Percentiles rank a stretch among this genome's conserved stretches.
phyloP scores from a whole-genome alignment of 2,113 vertebrate species.

The Piprites chloris region DNA sequence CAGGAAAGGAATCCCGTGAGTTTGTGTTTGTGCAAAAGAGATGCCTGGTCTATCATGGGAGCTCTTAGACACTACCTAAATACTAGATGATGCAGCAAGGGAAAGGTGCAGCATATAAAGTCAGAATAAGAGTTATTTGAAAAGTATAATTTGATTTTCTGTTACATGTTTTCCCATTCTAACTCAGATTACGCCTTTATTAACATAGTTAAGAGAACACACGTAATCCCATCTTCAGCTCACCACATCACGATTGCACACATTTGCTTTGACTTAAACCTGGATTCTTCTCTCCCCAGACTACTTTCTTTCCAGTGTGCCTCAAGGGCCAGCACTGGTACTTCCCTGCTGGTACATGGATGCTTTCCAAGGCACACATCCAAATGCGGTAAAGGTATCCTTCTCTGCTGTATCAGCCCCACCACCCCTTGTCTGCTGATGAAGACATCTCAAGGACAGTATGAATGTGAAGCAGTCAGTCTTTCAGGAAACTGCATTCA shows the following conservation, averaged over 20 bases:
- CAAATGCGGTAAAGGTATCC: background rate
- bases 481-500: background rate
- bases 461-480: background rate
- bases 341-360: background rate
- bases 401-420: background rate
- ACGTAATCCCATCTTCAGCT: background rate
- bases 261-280: background rate
- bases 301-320: background rate
- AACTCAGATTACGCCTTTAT: background rate
- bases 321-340: background rate
- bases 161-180: background rate
- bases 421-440: background rate
- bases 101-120: background rate
- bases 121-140: background rate
- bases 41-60: background rate
- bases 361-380: background rate
- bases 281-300: background rate
- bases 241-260: background rate
- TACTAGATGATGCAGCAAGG: background rate
- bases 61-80: background rate
- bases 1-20: background rate
- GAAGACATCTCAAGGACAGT: background rate
- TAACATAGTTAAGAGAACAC: background rate
- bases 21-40: background rate
- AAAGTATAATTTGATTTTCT: background rate